Evolutionary conservation across 2,113 vertebrate genomes (phyloP), one percentile per base, ranked within the genome.

Genomic region (Sphaerodactylus townsendi): DNA sequence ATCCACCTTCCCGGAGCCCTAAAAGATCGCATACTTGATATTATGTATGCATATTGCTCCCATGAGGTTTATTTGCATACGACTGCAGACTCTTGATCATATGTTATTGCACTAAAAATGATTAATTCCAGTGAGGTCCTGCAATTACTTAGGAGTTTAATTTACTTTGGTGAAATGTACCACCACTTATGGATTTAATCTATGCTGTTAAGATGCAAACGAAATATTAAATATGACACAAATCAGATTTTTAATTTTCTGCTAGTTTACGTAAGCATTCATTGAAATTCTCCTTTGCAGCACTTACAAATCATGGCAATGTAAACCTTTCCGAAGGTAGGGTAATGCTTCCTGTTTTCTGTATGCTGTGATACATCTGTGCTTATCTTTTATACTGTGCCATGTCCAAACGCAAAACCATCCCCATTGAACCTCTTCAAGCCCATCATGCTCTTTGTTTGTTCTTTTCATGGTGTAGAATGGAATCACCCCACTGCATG

Each of bases 401-500:
- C 77, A 87, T 94, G 64, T 86, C 56, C 3, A 0, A 83, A 66
- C 69, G 44, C 74, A 66, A 70, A 65, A 69, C 77, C 84, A 25
- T 81, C 41, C 5, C 82, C 82, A 92, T 93, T 73, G 37, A 46
- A 23, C 33, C 17, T 81, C 86, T 90, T 74, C 87, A 50, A 84
- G 72, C 85, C 92, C 90, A 6, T 92, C 72, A n/a, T 65, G 83
- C 86, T 89, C 89, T 94, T 95, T 87, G 85, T 94, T 93, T 95
- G 91, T 87, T 95, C 93, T 96, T 93, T 95, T 85, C 90, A 74
- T 89, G 89, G 74, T 85, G 82, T 94, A 99, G 99, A 99, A 99
- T 89, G 98, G 98, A 83, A 99, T 99, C 89, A 99, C 98, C 50
- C 98, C 98, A 46, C 96, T 99, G 53, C 98, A 99, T 14, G 98